These are phyloP conservation scores for Mactromeris polynyma DNA, from an alignment of 2,888 invertebrate species.

Conservation along the genomic window DNA sequence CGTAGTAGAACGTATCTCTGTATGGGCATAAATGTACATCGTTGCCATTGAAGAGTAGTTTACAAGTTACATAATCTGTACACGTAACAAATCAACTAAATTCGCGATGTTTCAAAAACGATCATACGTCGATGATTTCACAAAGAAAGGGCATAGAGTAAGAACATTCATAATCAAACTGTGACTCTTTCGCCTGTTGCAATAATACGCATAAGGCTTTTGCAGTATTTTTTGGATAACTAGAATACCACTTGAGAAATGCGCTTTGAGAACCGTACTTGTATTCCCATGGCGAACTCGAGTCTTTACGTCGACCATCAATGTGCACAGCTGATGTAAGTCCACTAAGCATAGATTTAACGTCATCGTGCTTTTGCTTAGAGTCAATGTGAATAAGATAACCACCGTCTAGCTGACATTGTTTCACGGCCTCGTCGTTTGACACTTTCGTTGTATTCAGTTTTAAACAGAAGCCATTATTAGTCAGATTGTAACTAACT, in stretches of 20 bases:
- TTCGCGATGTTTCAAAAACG: too few relatives aligned
- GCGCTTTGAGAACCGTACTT: neutral
- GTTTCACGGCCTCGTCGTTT: neutral
- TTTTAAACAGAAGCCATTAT: constrained; percentile 14
- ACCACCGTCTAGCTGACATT: neutral
- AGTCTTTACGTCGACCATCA: constrained; percentile 20
- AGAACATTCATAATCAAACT: neutral
- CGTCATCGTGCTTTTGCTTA: neutral
- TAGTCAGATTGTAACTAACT: neutral
- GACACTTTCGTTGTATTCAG: neutral
- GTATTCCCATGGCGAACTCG: neutral
- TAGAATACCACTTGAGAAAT: neutral
- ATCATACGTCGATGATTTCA: neutral
- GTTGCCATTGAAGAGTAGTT: too few relatives aligned
- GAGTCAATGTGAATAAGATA: constrained; percentile 18
- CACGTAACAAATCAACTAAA: too few relatives aligned
- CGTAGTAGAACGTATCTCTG: too few relatives aligned
- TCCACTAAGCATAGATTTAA: neutral
- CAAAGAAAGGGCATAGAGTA: neutral
- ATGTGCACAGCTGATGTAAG: neutral
- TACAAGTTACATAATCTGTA: too few relatives aligned
- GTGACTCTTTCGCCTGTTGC: neutral
- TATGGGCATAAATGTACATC: too few relatives aligned
- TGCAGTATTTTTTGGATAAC: neutral
- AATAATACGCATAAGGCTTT: neutral